Base-by-base conservation (phyloP, 2,797 vertebrate genomes). In the Enteromius afrohamiltoni region DNA sequence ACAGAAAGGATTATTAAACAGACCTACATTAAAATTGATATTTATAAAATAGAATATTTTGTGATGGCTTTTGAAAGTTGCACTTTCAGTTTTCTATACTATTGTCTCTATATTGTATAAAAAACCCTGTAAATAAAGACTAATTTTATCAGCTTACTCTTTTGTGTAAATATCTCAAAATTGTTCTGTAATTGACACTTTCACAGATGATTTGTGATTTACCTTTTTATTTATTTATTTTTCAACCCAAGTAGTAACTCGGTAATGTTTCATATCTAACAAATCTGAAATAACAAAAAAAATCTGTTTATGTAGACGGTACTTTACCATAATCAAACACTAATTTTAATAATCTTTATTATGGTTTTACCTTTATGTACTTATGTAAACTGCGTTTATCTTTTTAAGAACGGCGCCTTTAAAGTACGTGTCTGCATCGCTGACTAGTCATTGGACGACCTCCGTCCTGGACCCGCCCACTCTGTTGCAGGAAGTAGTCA, bases 401-500 rank as follows among this genome's bases (percentile, higher is more conserved):
- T 16, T 31, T 74, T 26, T 29, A 51, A 37, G n/a, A 13, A 21
- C 29, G 45, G 60, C n/a, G n/a, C 45, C 17, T 82, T 75, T 74
- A 82, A 82, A 34, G 2, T 16, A 69, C 64, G 51, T 77, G 14
- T n/a, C 58, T 40, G 14, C 82, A 14, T 47, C 16, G 13, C 51
- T 9, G 60, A 9, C 26, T 23, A 10, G 13, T 69, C 26, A 83
- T 77, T 83, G 74, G 82, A 47, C 19, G 31, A 42, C 14, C 2
- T 49, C 10, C 55, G 23, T 47, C 13, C 34, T 58, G 4, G 58
- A 1, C 73, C 42, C 82, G 75, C 82, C 82, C 55, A 58, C 42
- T 14, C 40, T 64, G 40, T 83, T 83, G 40, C 75, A 78, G 82
- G 82, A 83, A 83, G 75, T 77, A 55, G 16, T 42, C 13, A 55